Evolutionary conservation across 2,888 invertebrate species (phyloP).

Genomic region (Timandra comae): DNA sequence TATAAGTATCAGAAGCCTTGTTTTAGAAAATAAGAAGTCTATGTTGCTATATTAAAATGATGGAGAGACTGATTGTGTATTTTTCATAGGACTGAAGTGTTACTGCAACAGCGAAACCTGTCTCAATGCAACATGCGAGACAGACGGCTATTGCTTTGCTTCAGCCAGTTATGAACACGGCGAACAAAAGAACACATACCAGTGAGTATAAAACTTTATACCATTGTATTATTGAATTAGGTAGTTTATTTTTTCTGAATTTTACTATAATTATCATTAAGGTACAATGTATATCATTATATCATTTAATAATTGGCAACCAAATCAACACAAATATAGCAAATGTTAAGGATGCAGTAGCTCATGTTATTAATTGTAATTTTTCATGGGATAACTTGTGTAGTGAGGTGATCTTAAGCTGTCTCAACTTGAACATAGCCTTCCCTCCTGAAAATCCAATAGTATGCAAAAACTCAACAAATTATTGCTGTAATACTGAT

Average conservation of each 20-base stretch:
- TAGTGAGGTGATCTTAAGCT: slow-evolving; percentile 75
- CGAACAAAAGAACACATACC: slow-evolving; percentile 81
- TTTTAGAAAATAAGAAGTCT: no score
- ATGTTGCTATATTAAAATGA: no score
- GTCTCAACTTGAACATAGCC: slow-evolving; percentile 63
- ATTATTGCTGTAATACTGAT: slow-evolving; percentile 65
- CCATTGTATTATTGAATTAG: background rate
- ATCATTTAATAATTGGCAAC: slow-evolving; percentile 47
- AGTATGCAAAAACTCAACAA: slow-evolving; percentile 54
- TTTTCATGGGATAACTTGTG: slow-evolving; percentile 38
- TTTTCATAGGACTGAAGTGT: slow-evolving; percentile 83
- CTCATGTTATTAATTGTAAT: slow-evolving; percentile 12
- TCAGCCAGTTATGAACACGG: slow-evolving; percentile 82
- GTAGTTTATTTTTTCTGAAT: slow-evolving; percentile 8
- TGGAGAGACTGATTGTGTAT: no score
- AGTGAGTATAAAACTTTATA: slow-evolving; percentile 78
- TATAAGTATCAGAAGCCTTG: no score
- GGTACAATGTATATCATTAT: background rate
- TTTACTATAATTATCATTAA: slow-evolving; percentile 6
- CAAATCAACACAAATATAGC: slow-evolving; percentile 52
- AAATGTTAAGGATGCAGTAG: slow-evolving; percentile 10
- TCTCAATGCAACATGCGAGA: slow-evolving; percentile 88
- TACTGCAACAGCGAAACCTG: slow-evolving; percentile 90
- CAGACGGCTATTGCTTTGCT: slow-evolving; percentile 93
- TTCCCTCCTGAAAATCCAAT: slow-evolving; percentile 75